Percentiles rank a stretch among this genome's conserved stretches.
These are phyloP conservation scores for Syncerus caffer DNA, from an alignment of 2,797 vertebrate species.

Conservation along the genomic window DNA sequence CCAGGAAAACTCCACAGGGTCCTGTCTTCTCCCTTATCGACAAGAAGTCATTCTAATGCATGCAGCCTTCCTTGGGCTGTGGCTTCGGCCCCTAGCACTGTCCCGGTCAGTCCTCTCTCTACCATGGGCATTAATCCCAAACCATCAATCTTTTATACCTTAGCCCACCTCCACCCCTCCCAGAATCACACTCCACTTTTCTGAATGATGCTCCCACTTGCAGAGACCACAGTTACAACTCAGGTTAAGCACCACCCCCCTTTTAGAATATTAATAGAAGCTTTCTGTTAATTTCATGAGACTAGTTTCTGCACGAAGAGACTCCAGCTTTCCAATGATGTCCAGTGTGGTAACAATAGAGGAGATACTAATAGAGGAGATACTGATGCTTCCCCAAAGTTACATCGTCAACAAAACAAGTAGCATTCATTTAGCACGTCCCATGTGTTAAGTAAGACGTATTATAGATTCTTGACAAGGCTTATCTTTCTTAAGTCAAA, in stretches of 20 bases:
- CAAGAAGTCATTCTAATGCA: background rate
- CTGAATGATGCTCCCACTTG: background rate
- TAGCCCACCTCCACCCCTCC: background rate
- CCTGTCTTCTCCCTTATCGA: background rate
- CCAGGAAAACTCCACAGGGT: background rate
- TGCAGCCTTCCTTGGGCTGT: background rate
- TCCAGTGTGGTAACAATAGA: background rate
- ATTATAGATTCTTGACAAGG: background rate
- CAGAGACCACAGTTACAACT: background rate
- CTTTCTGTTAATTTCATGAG: background rate
- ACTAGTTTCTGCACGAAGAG: background rate
- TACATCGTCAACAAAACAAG: background rate
- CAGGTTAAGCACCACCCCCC: background rate
- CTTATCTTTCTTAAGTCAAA: background rate
- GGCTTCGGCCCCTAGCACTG: accelerated
- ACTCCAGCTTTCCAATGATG: background rate
- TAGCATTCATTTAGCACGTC: background rate
- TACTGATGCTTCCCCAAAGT: background rate
- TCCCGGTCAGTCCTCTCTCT: background rate
- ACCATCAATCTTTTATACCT: background rate
- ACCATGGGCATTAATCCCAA: background rate
- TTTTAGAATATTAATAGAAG: background rate
- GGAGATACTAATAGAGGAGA: background rate
- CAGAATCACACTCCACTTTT: background rate
- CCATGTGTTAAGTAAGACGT: background rate